Base-by-base conservation (phyloP, 2,888 invertebrate species). In the Ellobium chinense region DNA sequence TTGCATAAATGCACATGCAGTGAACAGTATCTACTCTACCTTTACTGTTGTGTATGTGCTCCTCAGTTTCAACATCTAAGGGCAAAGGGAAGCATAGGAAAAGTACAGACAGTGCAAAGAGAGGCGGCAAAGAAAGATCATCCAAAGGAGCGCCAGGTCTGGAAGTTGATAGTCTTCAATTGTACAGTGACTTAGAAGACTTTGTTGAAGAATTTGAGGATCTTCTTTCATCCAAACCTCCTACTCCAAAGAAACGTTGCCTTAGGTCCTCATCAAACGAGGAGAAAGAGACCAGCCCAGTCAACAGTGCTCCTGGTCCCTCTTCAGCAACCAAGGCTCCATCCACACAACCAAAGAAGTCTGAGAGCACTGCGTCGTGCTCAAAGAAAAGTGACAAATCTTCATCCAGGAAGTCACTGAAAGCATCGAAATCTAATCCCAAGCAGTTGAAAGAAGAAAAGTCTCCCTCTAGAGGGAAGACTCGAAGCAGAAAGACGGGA, bases 401-500 rank as follows among this genome's bases (percentile, higher is more conserved):
- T 12, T 54, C 56, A 27, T 34, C 74, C 0, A 75, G 62, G 9
- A 56, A 77, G 37, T 37, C 69, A 56, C 36, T 56, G 62, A 78
- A 69, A 39, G 70, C 62, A 46, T 62, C 69, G 18, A 83, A 78
- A 24, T 58, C 73, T 12, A 66, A 34, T 46, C 60, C 29, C 31
- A 80, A 78, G 66, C 58, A 66, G 36, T 69, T 34, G 37, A 77
- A 69, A 37, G 77, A 68, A 54, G 72, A 72, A n/a, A 46, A 76
- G 29, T 74, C 78, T 27, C 34, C 34, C 18, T 27, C 70, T n/a
- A 82, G 78, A 65, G 78, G 82, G 14, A 80, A 72, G 65, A 75
- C 70, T 29, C 60, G 80, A 78, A 78, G 78, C 84, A 90, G 87
- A 86, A 90, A 89, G 86, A 95, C 96, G 95, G 95, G 96, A 93